A percentile compares a stretch with the other conserved stretches of the same genome.
Evolutionary conservation across 2,888 invertebrate species (phyloP).

Genomic region (Miltochrista miniata): DNA sequence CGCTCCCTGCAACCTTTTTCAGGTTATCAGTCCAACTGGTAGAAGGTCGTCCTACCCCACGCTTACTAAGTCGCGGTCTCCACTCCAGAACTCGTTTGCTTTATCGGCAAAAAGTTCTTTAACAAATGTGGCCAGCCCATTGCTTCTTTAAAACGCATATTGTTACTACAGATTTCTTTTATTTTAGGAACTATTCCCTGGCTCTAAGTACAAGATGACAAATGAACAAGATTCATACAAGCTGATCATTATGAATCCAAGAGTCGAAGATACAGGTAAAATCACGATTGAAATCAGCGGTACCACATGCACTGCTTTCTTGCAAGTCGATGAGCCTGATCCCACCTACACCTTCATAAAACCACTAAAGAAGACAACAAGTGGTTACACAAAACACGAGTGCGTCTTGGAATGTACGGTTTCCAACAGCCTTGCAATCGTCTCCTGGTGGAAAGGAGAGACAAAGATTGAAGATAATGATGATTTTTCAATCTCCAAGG

Average conservation of each 20-base stretch:
- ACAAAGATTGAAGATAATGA: constrained; percentile 92
- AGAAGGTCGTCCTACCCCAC: too few species aligned
- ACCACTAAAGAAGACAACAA: constrained; percentile 93
- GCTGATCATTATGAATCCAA: constrained; percentile 94
- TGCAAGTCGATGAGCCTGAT: constrained; percentile 98
- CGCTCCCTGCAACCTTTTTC: too few species aligned
- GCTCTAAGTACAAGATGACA: constrained; percentile 98
- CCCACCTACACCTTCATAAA: constrained; percentile 97
- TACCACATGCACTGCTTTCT: constrained; percentile 93
- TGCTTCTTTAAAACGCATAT: too few species aligned
- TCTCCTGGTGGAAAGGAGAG: constrained; percentile 96
- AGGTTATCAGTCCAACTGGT: too few species aligned
- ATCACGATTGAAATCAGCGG: constrained; percentile 98
- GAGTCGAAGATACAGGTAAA: constrained; percentile 98
- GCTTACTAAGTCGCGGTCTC: too few species aligned
- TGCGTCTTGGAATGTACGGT: constrained; percentile 96
- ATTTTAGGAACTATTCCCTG: constrained; percentile 94
- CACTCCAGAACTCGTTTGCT: too few species aligned
- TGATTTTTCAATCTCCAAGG: constrained; percentile 94
- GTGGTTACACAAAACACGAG: constrained; percentile 96
- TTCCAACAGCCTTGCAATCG: constrained; percentile 95
- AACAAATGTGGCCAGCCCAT: too few species aligned
- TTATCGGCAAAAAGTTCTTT: too few species aligned
- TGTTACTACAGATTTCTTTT: background rate
- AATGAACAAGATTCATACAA: constrained; percentile 96